Evolutionary conservation across 2,113 vertebrate species (phyloP), one percentile per base, ranked within the genome.

Genomic region (Paratilapia polleni): DNA sequence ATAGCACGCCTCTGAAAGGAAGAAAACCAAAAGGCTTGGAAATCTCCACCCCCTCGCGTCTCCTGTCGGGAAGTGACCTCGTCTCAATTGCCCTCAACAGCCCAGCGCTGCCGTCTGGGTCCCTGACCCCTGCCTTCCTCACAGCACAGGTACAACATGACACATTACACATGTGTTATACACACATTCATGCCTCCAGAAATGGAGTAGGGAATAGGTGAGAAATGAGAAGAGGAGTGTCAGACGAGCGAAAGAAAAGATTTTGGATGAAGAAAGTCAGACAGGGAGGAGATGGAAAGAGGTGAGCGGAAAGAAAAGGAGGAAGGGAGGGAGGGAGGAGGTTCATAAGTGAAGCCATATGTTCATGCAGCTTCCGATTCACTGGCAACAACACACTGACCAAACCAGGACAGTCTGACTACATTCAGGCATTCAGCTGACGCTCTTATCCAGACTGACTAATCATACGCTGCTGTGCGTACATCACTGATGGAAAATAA

Each of bases 1-100:
- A 75, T 31, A 20, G 93, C 85, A 95, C 93, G 28, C 96, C 96
- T 75, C 94, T 95, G 82, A 97, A 97, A 91, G 96, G 95, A 91
- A 97, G 97, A 91, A 99, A 98, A 92, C 97, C 97, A 90, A 98
- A 97, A 97, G 94, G 96, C 81, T 91, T 98, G 92, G 97, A 98
- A 91, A 97, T 98, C 92, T 96, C 96, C 0, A 92, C 97, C 12
- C 95, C 97, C 8, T 97, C 97, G 10, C 96, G 97, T 91, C 94
- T 98, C 85, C 96, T 98, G 11, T 96, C 97, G 22, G 95, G 97
- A 95, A 97, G 95, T 6, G 97, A 99, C 85, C 94, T 98, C 0
- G 97, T 97, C 91, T 98, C 97, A 84, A 97, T 98, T 1, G 97
- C 98, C 61, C 97, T 98, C 90, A 99, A 97, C 94, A 99, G 98